Conservation (phyloP, 2,113 vertebrate genomes). For the Serilophus lunatus region DNA sequence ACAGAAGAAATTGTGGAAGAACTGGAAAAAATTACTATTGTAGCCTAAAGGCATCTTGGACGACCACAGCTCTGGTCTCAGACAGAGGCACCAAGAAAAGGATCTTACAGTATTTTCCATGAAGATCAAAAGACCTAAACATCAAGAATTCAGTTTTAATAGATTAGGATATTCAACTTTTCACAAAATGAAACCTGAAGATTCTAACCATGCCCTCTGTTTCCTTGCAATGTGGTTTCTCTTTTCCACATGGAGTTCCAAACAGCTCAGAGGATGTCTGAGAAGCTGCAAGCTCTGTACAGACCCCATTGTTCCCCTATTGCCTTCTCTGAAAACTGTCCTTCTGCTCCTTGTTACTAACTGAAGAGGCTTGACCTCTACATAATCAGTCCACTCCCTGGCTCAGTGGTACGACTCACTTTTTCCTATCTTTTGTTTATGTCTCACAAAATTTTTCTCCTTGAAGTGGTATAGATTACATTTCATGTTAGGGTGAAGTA, state of each 20-base stretch:
- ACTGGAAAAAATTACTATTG: neutral
- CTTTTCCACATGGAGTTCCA: neutral
- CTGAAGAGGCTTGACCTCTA: neutral
- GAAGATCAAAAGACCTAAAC: neutral
- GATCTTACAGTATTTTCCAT: neutral
- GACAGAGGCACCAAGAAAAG: neutral
- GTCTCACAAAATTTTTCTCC: neutral
- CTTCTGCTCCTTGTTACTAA: neutral
- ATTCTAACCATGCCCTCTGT: neutral
- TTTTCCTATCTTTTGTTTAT: neutral
- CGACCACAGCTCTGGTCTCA: neutral
- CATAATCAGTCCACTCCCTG: neutral
- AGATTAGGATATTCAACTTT: neutral
- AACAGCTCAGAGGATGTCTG: fast-evolving
- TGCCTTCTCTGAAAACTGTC: neutral
- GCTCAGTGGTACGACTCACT: neutral
- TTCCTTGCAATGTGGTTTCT: neutral
- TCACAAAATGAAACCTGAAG: neutral
- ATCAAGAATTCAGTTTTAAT: neutral
- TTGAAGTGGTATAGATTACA: neutral
- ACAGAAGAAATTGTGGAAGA: neutral
- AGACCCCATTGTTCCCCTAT: neutral
- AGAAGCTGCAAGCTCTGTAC: neutral
- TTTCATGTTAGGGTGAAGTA: neutral
- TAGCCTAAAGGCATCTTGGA: neutral